Percentiles rank a stretch among this genome's conserved stretches.
Evolutionary conservation across 2,888 invertebrate genomes (phyloP).

Genomic region (Hoplodrina ambigua): DNA sequence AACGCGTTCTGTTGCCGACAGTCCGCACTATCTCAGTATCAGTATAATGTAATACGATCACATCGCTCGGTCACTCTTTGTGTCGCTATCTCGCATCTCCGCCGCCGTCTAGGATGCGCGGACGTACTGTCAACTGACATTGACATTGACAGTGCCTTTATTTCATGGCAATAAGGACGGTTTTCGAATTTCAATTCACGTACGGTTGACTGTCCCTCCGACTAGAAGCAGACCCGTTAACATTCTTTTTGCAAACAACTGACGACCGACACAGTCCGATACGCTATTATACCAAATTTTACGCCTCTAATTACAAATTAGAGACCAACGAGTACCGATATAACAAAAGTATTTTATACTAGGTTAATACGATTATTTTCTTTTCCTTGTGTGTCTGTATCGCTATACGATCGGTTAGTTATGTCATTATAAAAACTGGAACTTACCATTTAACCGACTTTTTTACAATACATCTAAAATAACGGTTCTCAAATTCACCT

Average conservation of each 20-base stretch:
- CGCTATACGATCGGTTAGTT: slow-evolving; percentile 53
- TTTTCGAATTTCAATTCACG: slow-evolving; percentile 1
- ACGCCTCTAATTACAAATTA: slow-evolving; percentile 82
- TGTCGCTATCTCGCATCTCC: slow-evolving; percentile 69
- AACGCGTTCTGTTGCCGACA: slow-evolving; percentile 16
- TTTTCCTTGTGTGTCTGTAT: slow-evolving; percentile 41
- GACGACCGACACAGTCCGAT: slow-evolving; percentile 73
- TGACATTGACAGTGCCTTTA: slow-evolving; percentile 30
- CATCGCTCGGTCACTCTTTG: slow-evolving; percentile 71
- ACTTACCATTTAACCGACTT: slow-evolving; percentile 58
- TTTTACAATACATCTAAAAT: slow-evolving; percentile 49
- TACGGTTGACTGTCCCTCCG: slow-evolving; percentile 55
- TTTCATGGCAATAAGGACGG: neutral
- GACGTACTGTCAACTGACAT: slow-evolving; percentile 21
- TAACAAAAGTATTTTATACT: slow-evolving; percentile 68
- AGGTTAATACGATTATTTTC: slow-evolving; percentile 68
- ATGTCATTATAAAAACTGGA: slow-evolving; percentile 62
- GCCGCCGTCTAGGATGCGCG: slow-evolving; percentile 33
- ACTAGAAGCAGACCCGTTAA: slow-evolving; percentile 82
- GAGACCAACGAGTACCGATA: slow-evolving; percentile 69
- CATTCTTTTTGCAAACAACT: slow-evolving; percentile 82
- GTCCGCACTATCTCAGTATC: slow-evolving; percentile 45
- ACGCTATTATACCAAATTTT: slow-evolving; percentile 80
- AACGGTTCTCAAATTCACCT: slow-evolving; percentile 58
- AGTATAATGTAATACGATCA: slow-evolving; percentile 60